Evolutionary conservation across 2,888 invertebrate genomes (phyloP), one percentile per base, ranked within the genome.

Genomic region (Drosophila subquinaria): DNA sequence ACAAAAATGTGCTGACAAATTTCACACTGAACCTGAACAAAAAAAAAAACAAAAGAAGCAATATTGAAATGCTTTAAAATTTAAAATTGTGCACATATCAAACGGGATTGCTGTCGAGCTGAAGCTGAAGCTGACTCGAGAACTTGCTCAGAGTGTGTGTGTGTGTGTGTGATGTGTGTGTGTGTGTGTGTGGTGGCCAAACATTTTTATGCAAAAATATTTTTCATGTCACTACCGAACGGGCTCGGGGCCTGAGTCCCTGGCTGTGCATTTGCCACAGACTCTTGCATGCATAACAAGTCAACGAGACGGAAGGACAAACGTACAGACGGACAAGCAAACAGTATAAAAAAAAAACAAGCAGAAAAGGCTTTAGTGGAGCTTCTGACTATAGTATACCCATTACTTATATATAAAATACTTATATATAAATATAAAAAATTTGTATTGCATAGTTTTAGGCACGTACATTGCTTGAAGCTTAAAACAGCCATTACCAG

Each of bases 251-350:
- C 11, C 6, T 23, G 48, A 45, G n/a, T 76, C 17, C 59, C 67
- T 42, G 60, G 59, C 76, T 78, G 75, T 83, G 73, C 79, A 86
- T 80, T 81, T 87, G 87, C 88, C 84, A 74, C 84, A 89, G 88
- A 84, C 87, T 84, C 81, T 83, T 89, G 89, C 88, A 84, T 83
- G 88, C 88, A 89, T 89, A 89, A 89, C 89, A 84, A 89, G 84
- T 84, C 88, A 89, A 73, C 84, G 68, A 62, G 78, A 69, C 67
- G 68, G 50, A 42, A 53, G 27, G 65, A 65, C 73, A 61, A 40
- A 53, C 53, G 65, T 65, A 73, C 53, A 50, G 36, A 56, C 23
- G 61, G 61, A 59, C 65, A 63, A 66, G 63, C 76, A 73, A 73
- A 77, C 69, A 86, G 72, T 43, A 55, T 59, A 73, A 75, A 67